phyloP scores from a whole-genome alignment of 1,140 invertebrate species.

The Drosophila oshimai region DNA sequence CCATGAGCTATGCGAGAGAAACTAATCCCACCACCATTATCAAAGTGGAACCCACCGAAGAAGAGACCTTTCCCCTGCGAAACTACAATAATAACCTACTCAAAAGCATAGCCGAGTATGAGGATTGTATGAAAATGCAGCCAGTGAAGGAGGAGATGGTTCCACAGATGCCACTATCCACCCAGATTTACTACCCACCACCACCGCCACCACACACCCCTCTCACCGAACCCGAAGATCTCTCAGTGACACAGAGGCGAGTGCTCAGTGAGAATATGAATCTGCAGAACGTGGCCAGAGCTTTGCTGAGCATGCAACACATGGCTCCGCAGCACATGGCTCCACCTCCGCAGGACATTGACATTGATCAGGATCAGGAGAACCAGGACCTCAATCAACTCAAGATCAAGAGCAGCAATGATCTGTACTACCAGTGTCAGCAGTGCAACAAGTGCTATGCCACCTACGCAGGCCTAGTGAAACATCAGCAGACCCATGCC shows the following conservation, averaged over 20 bases:
- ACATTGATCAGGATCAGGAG: constrained; percentile 44
- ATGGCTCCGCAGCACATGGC: constrained; percentile 30
- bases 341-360: constrained; percentile 20
- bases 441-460: constrained; percentile 96
- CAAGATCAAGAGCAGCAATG: constrained; percentile 76
- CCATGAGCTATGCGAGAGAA: constrained; percentile 22
- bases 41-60: constrained; percentile 29
- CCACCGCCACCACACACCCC: constrained; percentile 8
- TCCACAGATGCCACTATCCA: background rate
- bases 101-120: constrained; percentile 77
- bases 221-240: constrained; percentile 60
- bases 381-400: constrained; percentile 43
- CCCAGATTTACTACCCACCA: constrained; percentile 11
- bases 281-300: constrained; percentile 74
- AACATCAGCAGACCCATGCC: constrained; percentile 98
- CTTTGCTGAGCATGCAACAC: constrained; percentile 73
- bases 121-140: constrained; percentile 67
- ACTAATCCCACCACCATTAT: background rate
- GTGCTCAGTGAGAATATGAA: constrained; percentile 70
- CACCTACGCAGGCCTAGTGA: constrained; percentile 96
- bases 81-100: constrained; percentile 78
- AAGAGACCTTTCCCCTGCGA: constrained; percentile 44
- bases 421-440: constrained; percentile 80
- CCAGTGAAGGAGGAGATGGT: constrained; percentile 8
- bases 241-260: constrained; percentile 42